Base-by-base conservation (phyloP, 64 coral and sea anemone species). In the Cladopsammia gracilis region DNA sequence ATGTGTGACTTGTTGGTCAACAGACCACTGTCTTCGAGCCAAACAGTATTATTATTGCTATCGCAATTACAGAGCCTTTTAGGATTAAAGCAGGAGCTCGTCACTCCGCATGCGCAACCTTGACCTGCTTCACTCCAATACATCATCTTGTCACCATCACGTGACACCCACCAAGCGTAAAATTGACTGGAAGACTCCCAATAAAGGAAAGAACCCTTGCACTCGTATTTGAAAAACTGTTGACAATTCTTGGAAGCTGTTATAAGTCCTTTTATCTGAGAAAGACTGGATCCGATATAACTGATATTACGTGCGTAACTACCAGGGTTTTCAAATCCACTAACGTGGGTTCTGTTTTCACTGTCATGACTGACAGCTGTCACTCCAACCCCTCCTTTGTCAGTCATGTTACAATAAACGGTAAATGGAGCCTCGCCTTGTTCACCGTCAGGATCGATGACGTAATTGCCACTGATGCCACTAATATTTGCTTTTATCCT, bases 361-460 rank as follows among this genome's bases (percentile, higher is more conserved):
- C 91, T 93, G 23, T 93, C 49, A 59, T 93, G 91, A 77, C 91
- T 79, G 24, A 93, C 76, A 34, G 72, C 91, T 13, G 91, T 93
- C 75, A 93, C 90, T n/a, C 90, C 90, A n/a, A 86, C 19, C 2
- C 90, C 90, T 0, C 13, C 22, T 58, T 86, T 76, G 91, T 71
- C 83, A 79, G 42, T 76, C 86, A 94, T 94, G 92, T 93, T 15
- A 60, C 92, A 93, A 60, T 20, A 93, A 13, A 93, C 91, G 24
- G 78, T 49, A 62, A 93, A 78, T 60, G 88, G 15, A 25, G 43
- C 22, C 60, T 79, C 75, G 11, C 70, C 60, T 15, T 25, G 68
- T 24, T 23, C 53, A 67, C 91, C 91, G 23, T 86, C 79, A 7
- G 71, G 82, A 70, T 79, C 76, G 13, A 90, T 90, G 15, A 42